A percentile compares a stretch with the other conserved stretches of the same genome.
phyloP scores from a whole-genome alignment of 2,888 invertebrate species.

The Phyto melanocephala region DNA sequence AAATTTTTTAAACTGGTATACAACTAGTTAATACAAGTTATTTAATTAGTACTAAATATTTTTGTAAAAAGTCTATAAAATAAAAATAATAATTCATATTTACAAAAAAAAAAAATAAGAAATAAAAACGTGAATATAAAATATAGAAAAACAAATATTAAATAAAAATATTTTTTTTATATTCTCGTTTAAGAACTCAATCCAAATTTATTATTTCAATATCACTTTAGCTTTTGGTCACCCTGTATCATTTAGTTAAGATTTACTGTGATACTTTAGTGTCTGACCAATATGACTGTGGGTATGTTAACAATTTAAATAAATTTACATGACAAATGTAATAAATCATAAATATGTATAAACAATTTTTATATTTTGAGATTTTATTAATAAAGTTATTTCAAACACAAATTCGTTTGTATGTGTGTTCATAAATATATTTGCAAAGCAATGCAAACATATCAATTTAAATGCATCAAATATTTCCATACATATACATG shows the following conservation, averaged over 20 bases:
- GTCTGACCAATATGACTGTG: slow-evolving; percentile 45
- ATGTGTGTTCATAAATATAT: not conserved
- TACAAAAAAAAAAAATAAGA: no score
- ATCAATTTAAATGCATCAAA: slow-evolving; percentile 40
- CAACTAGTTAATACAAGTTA: no score
- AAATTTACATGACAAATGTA: slow-evolving; percentile 59
- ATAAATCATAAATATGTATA: slow-evolving; percentile 62
- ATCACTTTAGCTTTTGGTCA: not conserved
- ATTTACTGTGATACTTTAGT: slow-evolving; percentile 18
- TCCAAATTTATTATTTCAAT: no score
- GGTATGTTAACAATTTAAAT: slow-evolving; percentile 49
- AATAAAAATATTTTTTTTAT: no score
- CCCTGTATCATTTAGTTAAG: not conserved
- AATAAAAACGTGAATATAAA: no score
- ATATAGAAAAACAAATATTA: no score
- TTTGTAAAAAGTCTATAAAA: no score
- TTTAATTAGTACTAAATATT: no score
- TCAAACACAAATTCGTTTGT: not conserved
- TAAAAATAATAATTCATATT: no score
- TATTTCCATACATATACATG: not conserved
- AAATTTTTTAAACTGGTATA: no score
- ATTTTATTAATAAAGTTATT: slow-evolving; percentile 45
- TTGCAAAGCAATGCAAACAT: not conserved
- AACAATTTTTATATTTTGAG: slow-evolving; percentile 20
- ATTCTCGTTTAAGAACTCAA: no score